These are phyloP conservation scores for Canis aureus DNA, from an alignment of 2,113 vertebrate species.

Conservation along the genomic window DNA sequence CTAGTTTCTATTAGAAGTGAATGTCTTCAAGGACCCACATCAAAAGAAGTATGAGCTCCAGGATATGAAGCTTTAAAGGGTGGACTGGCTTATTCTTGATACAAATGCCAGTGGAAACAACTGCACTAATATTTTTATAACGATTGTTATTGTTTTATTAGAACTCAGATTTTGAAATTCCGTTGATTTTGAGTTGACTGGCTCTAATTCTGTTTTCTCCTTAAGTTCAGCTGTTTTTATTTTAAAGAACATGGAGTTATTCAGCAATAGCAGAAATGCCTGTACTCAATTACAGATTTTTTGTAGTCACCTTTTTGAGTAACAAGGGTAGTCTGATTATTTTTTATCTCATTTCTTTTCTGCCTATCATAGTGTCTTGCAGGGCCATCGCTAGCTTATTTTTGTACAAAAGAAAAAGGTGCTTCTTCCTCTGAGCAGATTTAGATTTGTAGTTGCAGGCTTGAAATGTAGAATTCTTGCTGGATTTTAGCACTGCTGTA, in stretches of 20 bases:
- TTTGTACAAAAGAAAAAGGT: not conserved
- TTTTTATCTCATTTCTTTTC: not conserved
- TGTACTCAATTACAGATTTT: not conserved
- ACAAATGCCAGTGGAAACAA: constrained; percentile 54
- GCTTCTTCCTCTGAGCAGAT: not conserved
- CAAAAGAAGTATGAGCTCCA: constrained; percentile 18
- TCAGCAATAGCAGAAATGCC: not conserved
- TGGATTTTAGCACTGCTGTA: not conserved
- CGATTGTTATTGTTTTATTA: constrained; percentile 26
- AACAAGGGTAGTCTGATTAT: not conserved
- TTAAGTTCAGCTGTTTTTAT: not conserved
- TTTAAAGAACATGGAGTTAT: constrained; percentile 3
- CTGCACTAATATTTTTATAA: constrained; percentile 18
- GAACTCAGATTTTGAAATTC: constrained; percentile 37
- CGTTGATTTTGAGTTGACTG: constrained; percentile 36
- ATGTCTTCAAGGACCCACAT: not conserved
- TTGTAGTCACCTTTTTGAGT: not conserved
- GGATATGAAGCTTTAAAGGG: constrained; percentile 45
- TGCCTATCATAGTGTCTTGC: not conserved
- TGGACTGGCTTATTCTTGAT: constrained; percentile 31
- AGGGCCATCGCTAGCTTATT: not conserved
- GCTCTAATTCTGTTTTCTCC: not conserved
- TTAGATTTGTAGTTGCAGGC: not conserved
- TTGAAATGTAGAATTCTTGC: not conserved
- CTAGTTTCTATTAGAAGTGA: constrained; percentile 19